Conservation (phyloP, 2,113 vertebrate genomes). For the Corythaixoides concolor region DNA sequence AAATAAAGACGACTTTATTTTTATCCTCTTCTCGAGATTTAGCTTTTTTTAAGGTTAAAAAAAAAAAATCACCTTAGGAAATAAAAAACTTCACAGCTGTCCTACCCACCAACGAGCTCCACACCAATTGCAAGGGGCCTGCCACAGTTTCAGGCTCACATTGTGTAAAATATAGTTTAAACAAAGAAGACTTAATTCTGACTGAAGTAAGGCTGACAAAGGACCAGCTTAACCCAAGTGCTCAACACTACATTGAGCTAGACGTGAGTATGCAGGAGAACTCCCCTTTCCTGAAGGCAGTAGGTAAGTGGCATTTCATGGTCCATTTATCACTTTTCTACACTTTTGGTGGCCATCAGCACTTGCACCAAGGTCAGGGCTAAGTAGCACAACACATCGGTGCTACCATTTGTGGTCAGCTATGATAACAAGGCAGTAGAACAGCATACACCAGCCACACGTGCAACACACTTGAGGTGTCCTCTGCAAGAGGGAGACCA, state of each 20-base stretch:
- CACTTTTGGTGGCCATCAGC: neutral
- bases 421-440: neutral
- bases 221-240: neutral
- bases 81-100: neutral
- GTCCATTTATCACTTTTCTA: neutral
- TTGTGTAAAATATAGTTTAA: neutral
- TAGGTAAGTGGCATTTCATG: neutral
- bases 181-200: neutral
- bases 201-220: neutral
- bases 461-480: neutral
- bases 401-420: neutral
- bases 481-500: neutral
- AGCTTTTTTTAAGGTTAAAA: neutral
- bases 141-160: neutral
- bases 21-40: neutral
- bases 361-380: neutral
- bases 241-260: neutral
- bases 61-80: neutral
- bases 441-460: accelerated
- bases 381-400: neutral
- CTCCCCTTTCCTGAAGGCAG: neutral
- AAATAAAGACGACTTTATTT: neutral
- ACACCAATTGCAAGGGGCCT: neutral
- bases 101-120: neutral
- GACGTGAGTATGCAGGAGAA: neutral